Base-by-base conservation (phyloP, 1,140 invertebrate genomes). In the Zaprionus ghesquierei region DNA sequence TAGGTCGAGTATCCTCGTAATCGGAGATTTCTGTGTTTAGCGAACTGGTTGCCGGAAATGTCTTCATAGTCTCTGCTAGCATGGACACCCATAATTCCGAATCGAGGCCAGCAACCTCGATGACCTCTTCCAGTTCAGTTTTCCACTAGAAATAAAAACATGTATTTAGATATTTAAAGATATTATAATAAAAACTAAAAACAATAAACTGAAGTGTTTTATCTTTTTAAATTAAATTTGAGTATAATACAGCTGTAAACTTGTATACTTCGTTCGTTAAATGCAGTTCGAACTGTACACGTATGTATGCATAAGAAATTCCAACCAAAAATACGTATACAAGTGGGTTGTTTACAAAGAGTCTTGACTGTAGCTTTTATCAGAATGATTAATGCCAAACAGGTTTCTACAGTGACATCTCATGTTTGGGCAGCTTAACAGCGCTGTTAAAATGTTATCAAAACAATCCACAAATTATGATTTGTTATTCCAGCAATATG, bases 81-180 rank as follows among this genome's bases (percentile, higher is more conserved):
- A 98, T 98, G 0, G 97, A 97, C 10, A 99, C 98, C 98, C 98
- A 99, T 70, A 98, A 94, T 92, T 99, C 98, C 49, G 96, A 96
- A 92, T 99, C 98, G 69, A 96, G 94, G 8, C 95, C 94, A 12
- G 98, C 98, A 66, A 98, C 95, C 92, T 98, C 96, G 79, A 99
- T 94, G 62, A 99, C 98, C 90, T 98, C 97, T 90, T 99, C 97
- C 79, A 99, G 92, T 92, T 99, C 98, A 78, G 94, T 93, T 92
- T 95, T 95, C 98, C 98, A 99, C 98, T 99, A 3, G 46, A 54
- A 75, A 46, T 15, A 12, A 4, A 18, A 8, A 15, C 3, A 41
- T 3, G 5, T 3, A 33, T 33, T 33, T 33, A 13, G n/a, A n/a
- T n/a, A 31, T 12, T 2, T 31, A 10, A 15, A 46, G 2, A 22